phyloP scores from a whole-genome alignment of 2,797 vertebrate species.

The Falco novaeseelandiae region DNA sequence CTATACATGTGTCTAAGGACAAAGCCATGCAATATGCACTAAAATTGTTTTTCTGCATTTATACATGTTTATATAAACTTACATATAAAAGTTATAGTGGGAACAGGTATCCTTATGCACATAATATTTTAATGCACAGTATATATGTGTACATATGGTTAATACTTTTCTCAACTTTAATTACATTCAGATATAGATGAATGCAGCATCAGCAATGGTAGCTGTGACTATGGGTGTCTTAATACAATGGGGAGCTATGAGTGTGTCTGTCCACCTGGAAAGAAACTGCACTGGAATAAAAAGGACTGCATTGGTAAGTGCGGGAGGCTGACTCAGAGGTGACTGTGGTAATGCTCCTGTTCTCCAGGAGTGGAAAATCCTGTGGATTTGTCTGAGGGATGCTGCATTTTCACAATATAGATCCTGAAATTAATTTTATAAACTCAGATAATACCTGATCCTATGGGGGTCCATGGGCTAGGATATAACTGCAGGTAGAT shows the following conservation, averaged over 20 bases:
- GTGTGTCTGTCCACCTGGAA: slow-evolving; percentile 87
- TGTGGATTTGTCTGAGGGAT: background rate
- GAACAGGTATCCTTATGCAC: background rate
- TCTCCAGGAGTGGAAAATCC: background rate
- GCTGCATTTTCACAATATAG: background rate
- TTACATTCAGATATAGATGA: slow-evolving; percentile 89
- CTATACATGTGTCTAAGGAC: background rate
- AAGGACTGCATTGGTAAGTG: slow-evolving; percentile 93
- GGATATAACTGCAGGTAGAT: background rate
- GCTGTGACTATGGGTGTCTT: slow-evolving; percentile 88
- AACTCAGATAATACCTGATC: background rate
- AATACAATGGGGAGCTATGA: slow-evolving; percentile 92
- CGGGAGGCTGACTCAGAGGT: background rate
- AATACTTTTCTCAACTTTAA: background rate
- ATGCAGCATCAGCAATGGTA: slow-evolving; percentile 92
- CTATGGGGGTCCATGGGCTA: background rate
- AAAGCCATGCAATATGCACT: background rate
- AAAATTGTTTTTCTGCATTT: background rate
- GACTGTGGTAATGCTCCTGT: background rate
- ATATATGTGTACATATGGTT: background rate
- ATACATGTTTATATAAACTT: background rate
- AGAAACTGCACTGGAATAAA: slow-evolving; percentile 95
- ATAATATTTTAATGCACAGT: background rate
- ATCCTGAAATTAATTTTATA: background rate
- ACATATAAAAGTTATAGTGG: background rate